Evolutionary conservation across 2,888 invertebrate species (phyloP).

Genomic region (Thymelicus lineola): DNA sequence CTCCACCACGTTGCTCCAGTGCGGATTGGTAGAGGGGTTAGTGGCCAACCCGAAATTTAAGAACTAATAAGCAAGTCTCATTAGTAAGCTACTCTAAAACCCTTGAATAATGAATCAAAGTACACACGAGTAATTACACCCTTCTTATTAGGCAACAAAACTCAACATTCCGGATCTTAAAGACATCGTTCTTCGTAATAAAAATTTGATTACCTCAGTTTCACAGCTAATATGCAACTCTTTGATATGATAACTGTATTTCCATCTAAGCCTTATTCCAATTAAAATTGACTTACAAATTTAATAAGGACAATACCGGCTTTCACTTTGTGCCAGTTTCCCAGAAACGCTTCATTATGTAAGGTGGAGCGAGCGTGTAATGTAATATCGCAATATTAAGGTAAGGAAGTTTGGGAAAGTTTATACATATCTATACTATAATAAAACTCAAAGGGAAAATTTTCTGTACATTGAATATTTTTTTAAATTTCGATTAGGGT

Average conservation of each 20-base stretch:
- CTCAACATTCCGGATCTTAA: background rate
- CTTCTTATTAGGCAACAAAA: no score
- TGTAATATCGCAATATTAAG: constrained; percentile 13
- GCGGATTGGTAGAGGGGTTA: no score
- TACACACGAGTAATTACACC: no score
- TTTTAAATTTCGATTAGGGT: no score
- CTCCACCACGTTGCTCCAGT: no score
- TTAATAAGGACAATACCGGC: constrained; percentile 25
- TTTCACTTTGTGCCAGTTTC: constrained; percentile 13
- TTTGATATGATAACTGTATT: constrained; percentile 72
- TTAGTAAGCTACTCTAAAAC: no score
- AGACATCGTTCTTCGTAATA: constrained; percentile 58
- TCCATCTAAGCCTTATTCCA: constrained; percentile 51
- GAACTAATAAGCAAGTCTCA: no score
- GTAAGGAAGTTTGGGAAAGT: background rate
- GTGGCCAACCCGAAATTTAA: no score
- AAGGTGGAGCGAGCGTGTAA: constrained; percentile 9
- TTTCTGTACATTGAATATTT: no score
- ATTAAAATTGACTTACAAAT: constrained; percentile 47
- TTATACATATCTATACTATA: no score
- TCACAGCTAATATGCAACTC: constrained; percentile 65
- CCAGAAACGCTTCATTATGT: constrained; percentile 18
- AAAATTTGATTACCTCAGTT: constrained; percentile 67
- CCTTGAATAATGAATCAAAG: constrained; percentile 55
- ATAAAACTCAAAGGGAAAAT: no score